These are phyloP conservation scores for Actenoides lindsayi DNA, from an alignment of 2,113 vertebrate species.

Conservation along the genomic window DNA sequence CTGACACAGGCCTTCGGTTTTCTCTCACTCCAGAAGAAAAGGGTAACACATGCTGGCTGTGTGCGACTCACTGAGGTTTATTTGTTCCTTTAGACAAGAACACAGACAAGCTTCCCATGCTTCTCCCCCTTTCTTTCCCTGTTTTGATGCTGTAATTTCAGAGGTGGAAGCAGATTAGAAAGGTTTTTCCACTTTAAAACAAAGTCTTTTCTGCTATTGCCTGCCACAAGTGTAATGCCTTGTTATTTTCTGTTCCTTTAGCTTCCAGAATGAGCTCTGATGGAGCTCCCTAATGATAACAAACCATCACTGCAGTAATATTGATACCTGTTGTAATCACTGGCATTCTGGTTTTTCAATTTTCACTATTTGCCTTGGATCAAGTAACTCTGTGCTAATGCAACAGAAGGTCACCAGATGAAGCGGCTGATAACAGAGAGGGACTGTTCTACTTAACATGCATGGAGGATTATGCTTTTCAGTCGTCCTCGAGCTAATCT, in stretches of 20 bases:
- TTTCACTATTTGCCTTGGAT: constrained; percentile 75
- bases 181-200: neutral
- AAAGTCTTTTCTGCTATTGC: constrained; percentile 25
- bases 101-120: neutral
- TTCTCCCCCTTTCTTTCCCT: neutral
- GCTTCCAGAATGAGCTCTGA: constrained; percentile 61
- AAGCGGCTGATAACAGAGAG: constrained; percentile 72
- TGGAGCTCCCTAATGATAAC: constrained; percentile 74
- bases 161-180: constrained; percentile 34
- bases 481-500: constrained; percentile 78
- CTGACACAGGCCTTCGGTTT: neutral
- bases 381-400: constrained; percentile 73
- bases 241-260: constrained; percentile 59
- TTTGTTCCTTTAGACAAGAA: neutral
- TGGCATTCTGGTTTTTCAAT: constrained; percentile 74
- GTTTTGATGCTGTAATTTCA: neutral
- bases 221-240: constrained; percentile 12
- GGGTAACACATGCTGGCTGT: neutral
- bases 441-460: constrained; percentile 78
- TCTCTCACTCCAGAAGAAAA: neutral
- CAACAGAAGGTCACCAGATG: constrained; percentile 80
- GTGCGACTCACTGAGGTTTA: neutral
- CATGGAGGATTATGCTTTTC: constrained; percentile 72
- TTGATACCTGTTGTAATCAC: constrained; percentile 80
- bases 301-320: constrained; percentile 71